These are phyloP conservation scores for Rhopalosiphum padi DNA, from an alignment of 1,140 invertebrate genomes.

Conservation along the genomic window DNA sequence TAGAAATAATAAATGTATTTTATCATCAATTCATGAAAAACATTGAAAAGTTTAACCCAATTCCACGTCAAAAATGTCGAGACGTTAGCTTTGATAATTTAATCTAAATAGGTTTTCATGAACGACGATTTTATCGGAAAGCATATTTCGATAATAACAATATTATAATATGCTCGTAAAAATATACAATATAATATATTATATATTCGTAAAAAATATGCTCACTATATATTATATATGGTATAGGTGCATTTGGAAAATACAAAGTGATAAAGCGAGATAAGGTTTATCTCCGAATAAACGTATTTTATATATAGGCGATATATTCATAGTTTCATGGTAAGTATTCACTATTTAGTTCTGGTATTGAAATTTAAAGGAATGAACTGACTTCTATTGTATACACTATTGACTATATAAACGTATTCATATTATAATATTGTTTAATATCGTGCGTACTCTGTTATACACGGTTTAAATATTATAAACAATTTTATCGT, in stretches of 20 bases:
- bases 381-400: not conserved
- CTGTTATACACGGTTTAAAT: not conserved
- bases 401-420: not conserved
- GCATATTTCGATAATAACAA: too few species aligned
- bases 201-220: not conserved
- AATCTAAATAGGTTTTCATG: too few species aligned
- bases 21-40: not conserved
- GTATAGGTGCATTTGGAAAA: not conserved
- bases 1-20: not conserved
- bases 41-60: not conserved
- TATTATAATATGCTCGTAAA: too few species aligned
- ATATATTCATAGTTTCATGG: too few species aligned
- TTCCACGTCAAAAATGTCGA: not conserved
- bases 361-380: not conserved
- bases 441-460: too few species aligned
- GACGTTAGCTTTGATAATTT: not conserved
- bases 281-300: not conserved
- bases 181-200: not conserved
- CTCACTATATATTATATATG: not conserved
- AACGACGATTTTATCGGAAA: too few species aligned
- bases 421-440: not conserved
- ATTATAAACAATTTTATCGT: not conserved
- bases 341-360: not conserved
- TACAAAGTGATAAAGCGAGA: not conserved
- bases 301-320: not conserved